Evolutionary conservation across 2,888 invertebrate species (phyloP).

Genomic region (Aphodius granarius): DNA sequence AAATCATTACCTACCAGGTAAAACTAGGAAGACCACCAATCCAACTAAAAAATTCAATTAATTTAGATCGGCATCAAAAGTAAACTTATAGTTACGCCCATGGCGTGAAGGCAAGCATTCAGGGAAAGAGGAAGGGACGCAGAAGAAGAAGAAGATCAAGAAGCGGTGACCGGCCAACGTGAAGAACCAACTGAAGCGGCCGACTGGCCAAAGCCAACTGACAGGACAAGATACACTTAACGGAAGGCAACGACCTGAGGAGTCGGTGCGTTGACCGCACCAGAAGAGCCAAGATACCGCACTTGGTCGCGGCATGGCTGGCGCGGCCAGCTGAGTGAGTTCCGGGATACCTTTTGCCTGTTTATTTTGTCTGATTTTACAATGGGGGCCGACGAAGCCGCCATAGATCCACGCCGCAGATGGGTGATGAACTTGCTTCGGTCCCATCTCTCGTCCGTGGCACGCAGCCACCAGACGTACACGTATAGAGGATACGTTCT

Average conservation of each 20-base stretch:
- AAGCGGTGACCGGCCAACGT: background rate
- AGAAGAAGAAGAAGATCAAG: background rate
- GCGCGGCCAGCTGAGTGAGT: conserved; percentile 28
- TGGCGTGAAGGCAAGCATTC: background rate
- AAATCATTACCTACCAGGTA: background rate
- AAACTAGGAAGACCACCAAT: background rate
- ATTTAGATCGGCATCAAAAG: background rate
- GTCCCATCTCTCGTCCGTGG: background rate
- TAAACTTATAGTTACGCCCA: background rate
- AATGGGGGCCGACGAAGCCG: conserved; percentile 19
- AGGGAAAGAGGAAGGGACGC: background rate
- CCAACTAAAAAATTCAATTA: background rate
- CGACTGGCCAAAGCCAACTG: conserved; percentile 9
- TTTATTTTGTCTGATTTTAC: conserved; percentile 30
- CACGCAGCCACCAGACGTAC: no score
- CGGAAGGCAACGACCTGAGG: conserved; percentile 8
- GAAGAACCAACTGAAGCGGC: background rate
- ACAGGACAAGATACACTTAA: conserved; percentile 12
- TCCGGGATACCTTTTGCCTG: conserved; percentile 40
- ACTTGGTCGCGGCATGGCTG: background rate
- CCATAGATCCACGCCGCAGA: background rate
- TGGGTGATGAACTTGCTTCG: background rate
- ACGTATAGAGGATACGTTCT: background rate
- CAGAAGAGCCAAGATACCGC: background rate
- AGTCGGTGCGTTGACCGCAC: conserved; percentile 5